Conservation (phyloP, 1,140 invertebrate genomes). For the Nasonia giraulti region DNA sequence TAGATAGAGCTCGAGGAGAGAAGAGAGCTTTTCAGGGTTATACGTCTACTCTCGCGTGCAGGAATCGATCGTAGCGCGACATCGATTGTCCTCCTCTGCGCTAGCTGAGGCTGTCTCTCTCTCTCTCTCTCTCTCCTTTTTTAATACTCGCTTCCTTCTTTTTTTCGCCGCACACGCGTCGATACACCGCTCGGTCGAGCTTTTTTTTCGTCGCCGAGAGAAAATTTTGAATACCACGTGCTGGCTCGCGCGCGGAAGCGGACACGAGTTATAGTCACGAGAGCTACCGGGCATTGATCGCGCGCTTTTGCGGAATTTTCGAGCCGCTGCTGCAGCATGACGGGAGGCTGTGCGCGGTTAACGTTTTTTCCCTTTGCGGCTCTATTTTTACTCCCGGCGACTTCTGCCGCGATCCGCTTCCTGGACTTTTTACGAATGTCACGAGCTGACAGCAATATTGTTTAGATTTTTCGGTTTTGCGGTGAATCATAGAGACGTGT, state of each 20-base stretch:
- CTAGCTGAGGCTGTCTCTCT: not conserved
- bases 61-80: slow-evolving; percentile 17
- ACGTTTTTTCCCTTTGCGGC: too few species aligned
- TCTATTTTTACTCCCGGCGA: not conserved
- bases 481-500: too few species aligned
- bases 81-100: slow-evolving; percentile 21
- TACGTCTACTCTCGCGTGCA: not conserved
- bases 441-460: too few species aligned
- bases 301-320: slow-evolving; percentile 4
- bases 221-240: slow-evolving; percentile 19
- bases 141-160: not conserved
- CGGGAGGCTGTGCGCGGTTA: not conserved
- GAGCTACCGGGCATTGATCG: slow-evolving; percentile 8
- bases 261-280: not conserved
- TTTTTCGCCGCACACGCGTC: not conserved
- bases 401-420: not conserved
- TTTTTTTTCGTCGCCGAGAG: not conserved
- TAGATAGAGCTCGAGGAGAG: not conserved
- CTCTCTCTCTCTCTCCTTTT: not conserved
- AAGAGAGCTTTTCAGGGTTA: slow-evolving; percentile 40
- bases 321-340: not conserved
- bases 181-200: not conserved
- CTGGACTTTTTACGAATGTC: not conserved
- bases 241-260: not conserved
- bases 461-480: too few species aligned